A percentile compares a stretch with the other conserved stretches of the same genome.
phyloP scores from a whole-genome alignment of 2,888 invertebrate genomes.

The Calameuta filiformis region DNA sequence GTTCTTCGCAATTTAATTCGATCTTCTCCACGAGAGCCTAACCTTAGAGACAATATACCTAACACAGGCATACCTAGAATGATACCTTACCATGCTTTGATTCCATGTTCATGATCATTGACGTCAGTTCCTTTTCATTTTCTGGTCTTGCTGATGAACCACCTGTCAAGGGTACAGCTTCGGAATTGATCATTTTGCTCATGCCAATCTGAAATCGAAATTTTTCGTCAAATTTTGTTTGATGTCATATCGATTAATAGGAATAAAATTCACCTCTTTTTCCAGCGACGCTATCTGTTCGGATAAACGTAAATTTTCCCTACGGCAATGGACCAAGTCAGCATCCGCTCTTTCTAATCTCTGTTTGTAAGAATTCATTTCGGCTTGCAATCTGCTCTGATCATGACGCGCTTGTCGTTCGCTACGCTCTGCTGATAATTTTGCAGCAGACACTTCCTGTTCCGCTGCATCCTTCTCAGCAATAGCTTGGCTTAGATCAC shows the following conservation, averaged over 20 bases:
- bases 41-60: constrained; percentile 56
- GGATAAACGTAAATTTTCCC: constrained; percentile 81
- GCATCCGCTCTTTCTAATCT: constrained; percentile 84
- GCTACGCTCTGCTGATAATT: constrained; percentile 72
- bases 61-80: constrained; percentile 53
- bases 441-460: constrained; percentile 80
- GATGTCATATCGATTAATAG: neutral
- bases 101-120: constrained; percentile 83
- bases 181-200: constrained; percentile 54
- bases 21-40: constrained; percentile 11
- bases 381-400: constrained; percentile 78
- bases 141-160: constrained; percentile 25
- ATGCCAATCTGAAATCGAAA: constrained; percentile 56
- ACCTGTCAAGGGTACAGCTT: constrained; percentile 30
- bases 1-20: neutral
- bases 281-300: constrained; percentile 84
- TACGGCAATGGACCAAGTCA: constrained; percentile 81
- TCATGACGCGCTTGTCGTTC: constrained; percentile 84
- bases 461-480: constrained; percentile 84
- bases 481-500: constrained; percentile 79
- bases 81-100: constrained; percentile 81
- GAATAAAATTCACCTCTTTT: constrained; percentile 74
- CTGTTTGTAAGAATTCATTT: constrained; percentile 72
- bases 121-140: constrained; percentile 76
- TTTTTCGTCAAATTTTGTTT: neutral